Conservation (phyloP, 2,797 vertebrate genomes). For the Rhinella marina region DNA sequence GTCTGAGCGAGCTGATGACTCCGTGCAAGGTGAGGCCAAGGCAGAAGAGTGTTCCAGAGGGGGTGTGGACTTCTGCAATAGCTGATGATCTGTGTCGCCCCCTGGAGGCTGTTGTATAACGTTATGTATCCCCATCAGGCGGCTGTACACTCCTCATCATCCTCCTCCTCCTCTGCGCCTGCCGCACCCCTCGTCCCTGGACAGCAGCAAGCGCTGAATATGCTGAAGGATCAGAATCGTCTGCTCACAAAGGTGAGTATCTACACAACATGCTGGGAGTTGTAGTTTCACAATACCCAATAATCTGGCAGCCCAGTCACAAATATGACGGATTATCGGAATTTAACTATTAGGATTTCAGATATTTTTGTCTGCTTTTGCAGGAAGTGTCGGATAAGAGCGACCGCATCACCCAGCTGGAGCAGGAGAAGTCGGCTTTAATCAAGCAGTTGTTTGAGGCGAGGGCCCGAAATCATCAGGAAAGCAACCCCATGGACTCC, state of each 20-base stretch:
- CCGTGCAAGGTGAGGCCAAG: constrained; percentile 77
- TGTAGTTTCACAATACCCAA: not conserved
- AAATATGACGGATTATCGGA: not conserved
- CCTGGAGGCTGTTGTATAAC: not conserved
- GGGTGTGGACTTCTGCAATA: not conserved
- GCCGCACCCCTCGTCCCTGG: constrained; percentile 61
- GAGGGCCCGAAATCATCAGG: constrained; percentile 78
- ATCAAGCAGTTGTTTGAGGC: constrained; percentile 97
- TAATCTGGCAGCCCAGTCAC: not conserved
- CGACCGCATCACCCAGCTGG: constrained; percentile 90
- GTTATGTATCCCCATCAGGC: constrained; percentile 67
- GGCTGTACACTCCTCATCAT: constrained; percentile 61
- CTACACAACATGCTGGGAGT: not conserved
- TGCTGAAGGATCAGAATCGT: constrained; percentile 94
- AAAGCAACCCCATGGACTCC: constrained; percentile 87
- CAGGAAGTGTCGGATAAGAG: constrained; percentile 94
- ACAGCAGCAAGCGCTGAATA: constrained; percentile 84
- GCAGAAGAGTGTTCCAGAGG: too few relatives aligned
- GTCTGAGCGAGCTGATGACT: constrained; percentile 85
- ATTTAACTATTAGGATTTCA: not conserved
- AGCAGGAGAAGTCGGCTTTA: constrained; percentile 92
- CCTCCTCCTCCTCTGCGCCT: constrained; percentile 61
- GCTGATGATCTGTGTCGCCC: not conserved
- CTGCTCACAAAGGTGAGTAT: constrained; percentile 89
- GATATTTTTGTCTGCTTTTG: not conserved